Evolutionary conservation across 1,140 invertebrate genomes (phyloP), one percentile per base, ranked within the genome.

Genomic region (Monomorium pharaonis): DNA sequence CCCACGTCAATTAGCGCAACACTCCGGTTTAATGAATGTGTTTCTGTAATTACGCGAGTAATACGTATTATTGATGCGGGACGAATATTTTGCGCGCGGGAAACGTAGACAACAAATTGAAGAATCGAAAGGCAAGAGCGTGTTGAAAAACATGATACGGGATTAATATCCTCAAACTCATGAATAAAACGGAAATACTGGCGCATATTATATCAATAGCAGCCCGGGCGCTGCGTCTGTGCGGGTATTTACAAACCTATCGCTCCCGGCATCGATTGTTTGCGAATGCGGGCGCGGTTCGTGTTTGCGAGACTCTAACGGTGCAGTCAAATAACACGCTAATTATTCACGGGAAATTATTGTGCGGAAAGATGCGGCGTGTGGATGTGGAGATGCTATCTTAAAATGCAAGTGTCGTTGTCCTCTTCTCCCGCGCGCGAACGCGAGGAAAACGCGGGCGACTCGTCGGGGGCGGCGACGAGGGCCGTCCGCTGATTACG

Each of bases 401-500:
- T n/a, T 30, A 24, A 62, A 81, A 72, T 33, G 44, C 47, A 42
- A 47, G 42, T 7, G 27, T 16, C 37, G 16, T 7, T 27, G 3
- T 33, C 16, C 44, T 21, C 14, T n/a, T n/a, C 37, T 67, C 6
- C 4, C 18, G 27, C 18, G 27, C 18, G 37, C 44, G 30, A 42
- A 12, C 14, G 5, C 10, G 27, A 4, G 42, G 37, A 18, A 76
- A 30, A n/a, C 7, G 37, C 30, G 47, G 16, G 16, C 76, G 67
- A 30, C 54, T 42, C 63, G 77, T 67, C 10, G 24, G 33, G n/a
- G 21, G 54, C 1, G 49, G 75, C 84, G 89, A 84, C 85, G 51
- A 12, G 60, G 44, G 81, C 72, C 10, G 67, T 58, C 75, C 86
- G 69, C 72, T 91, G 89, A 90, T 91, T 91, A 85, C 88, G 85